Conservation (phyloP, 2,113 vertebrate genomes). For the Hippopotamus amphibius region DNA sequence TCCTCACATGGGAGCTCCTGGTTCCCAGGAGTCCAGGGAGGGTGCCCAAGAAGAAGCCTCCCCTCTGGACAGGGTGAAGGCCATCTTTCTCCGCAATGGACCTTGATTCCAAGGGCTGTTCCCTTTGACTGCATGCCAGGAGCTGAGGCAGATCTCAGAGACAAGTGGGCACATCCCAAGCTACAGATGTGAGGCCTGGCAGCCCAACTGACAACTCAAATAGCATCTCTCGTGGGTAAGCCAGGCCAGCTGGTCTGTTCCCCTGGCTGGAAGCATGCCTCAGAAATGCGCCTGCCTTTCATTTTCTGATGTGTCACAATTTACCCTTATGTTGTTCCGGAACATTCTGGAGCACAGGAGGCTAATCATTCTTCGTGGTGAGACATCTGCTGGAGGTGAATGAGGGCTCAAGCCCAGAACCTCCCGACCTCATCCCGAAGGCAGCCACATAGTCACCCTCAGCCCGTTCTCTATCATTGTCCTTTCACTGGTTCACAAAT, state of each 20-base stretch:
- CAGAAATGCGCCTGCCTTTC: conserved; percentile 56
- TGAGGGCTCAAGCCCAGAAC: not conserved
- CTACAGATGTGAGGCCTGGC: conserved; percentile 73
- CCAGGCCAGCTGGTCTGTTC: conserved; percentile 73
- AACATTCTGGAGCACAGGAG: conserved; percentile 46
- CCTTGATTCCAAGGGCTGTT: conserved; percentile 68
- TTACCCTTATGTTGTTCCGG: conserved; percentile 50
- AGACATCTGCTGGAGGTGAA: conserved; percentile 58
- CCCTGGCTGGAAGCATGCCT: conserved; percentile 45
- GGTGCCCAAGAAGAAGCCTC: not conserved
- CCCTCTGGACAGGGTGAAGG: not conserved
- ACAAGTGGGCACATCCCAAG: conserved; percentile 73
- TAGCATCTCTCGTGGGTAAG: conserved; percentile 59
- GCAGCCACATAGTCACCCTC: not conserved
- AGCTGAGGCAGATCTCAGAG: conserved; percentile 81
- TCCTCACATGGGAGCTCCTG: not conserved
- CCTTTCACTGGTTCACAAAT: not conserved
- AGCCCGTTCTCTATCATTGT: not conserved
- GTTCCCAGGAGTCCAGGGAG: not conserved
- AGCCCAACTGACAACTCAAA: conserved; percentile 65
- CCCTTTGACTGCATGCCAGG: conserved; percentile 68
- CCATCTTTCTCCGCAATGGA: not conserved
- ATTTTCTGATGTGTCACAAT: conserved; percentile 71
- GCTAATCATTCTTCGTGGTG: conserved; percentile 1
- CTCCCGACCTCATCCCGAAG: not conserved